Evolutionary conservation across 2,888 invertebrate genomes (phyloP), one percentile per base, ranked within the genome.

Genomic region (Agriopis leucophaearia): DNA sequence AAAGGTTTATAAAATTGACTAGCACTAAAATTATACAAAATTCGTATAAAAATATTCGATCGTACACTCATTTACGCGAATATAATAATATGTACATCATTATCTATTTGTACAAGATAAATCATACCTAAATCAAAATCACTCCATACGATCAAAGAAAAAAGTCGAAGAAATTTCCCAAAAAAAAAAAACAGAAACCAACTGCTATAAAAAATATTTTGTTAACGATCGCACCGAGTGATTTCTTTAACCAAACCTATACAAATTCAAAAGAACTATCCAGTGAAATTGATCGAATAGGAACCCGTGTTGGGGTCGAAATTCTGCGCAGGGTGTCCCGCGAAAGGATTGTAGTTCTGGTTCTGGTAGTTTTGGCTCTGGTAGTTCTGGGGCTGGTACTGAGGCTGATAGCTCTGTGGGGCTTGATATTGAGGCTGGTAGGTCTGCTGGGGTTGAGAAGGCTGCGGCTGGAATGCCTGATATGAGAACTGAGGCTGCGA

Each of bases 221-320:
- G 9, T 13, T 12, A 27, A 1, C n/a, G 27, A 18, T 36, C 38
- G 51, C 38, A 57, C 12, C 50, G 61, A 66, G 51, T 55, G 54
- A 56, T 47, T 8, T 18, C 36, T 69, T 70, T 61, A 71, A 72
- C 70, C 66, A 63, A 60, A 48, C 47, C 62, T 62, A 62, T 40
- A 61, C 36, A 65, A 16, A 50, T 70, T 56, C 1, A 75, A 64
- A 27, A 69, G 65, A 71, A 75, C 83, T 94, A 94, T 81, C 95
- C 95, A 78, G 95, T 95, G 82, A 97, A 97, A 82, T 96, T 96
- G 73, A 97, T 96, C 72, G 96, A 95, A 87, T 97, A 97, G 7
- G 97, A 97, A 16, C 97, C 97, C 68, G 96, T 95, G 82, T 92
- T 95, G 51, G 96, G 95, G 81, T 97, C 96, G 71, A 97, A 94